Base-by-base conservation (phyloP, 1,140 invertebrate species). In the Thaumetopoea pityocampa region DNA sequence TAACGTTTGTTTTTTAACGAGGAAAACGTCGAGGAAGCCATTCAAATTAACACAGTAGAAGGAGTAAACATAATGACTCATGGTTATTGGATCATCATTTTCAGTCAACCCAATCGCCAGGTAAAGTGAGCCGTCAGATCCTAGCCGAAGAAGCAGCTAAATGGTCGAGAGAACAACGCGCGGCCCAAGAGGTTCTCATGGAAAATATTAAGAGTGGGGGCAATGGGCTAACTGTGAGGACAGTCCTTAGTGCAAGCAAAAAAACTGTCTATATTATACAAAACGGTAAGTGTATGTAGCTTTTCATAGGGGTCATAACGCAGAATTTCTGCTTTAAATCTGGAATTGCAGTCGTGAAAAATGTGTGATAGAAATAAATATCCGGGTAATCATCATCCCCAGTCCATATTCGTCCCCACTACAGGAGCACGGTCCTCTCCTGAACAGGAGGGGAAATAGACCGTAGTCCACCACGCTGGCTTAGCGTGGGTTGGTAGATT, bases 151-250 rank as follows among this genome's bases (percentile, higher is more conserved):
- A 81, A 45, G 77, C 77, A 4, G 71, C 77, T 1, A 81, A 81
- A 27, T 84, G 80, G 80, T 81, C 80, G 0, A 47, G 80, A 0
- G 77, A 80, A 38, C 80, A 84, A 47, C 56, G 77, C 3, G 74
- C 80, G 0, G 77, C 73, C 0, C 77, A 84, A 38, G 77, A 84
- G 40, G 77, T 84, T 0, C 40, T 84, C 0, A 77, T 84, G 77
- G 80, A 84, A 27, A 84, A 81, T 27, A 84, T 84, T 2, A 81
- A 81, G 32, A 81, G 62, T 37, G 80, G 80, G 1, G 80, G 80
- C 2, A 84, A 84, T 27, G 80, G 80, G 8, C 49, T 83, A 1
- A 83, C 77, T 3, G 74, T 83, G 1, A 63, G 79, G 11, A 83
- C 72, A 14, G 77, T 83, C 0, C 51, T 79, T 11, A 71, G 64